Evolutionary conservation across 2,888 invertebrate species (phyloP).

Genomic region (Dryocosmus kuriphilus): DNA sequence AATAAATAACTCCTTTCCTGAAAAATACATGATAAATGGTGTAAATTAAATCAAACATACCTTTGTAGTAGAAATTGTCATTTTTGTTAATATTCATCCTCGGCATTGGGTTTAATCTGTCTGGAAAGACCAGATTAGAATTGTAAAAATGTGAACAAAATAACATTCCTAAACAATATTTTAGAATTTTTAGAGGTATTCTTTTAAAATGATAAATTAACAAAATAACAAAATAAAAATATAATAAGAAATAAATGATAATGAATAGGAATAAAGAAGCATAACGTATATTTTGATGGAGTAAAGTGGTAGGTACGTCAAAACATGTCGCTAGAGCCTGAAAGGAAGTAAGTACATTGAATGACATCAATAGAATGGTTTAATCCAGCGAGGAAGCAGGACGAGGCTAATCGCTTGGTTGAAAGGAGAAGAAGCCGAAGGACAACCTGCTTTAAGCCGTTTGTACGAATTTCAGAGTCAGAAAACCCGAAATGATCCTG

Average conservation of each 20-base stretch:
- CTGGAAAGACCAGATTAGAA: neutral
- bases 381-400: conserved; percentile 58
- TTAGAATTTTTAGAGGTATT: neutral
- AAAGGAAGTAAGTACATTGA: conserved; percentile 64
- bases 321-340: conserved; percentile 64
- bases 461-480: conserved; percentile 66
- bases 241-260: neutral
- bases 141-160: neutral
- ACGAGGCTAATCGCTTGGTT: conserved; percentile 42
- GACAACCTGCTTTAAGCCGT: conserved; percentile 62
- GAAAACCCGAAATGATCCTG: conserved; percentile 64
- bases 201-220: too few relatives aligned
- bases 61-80: neutral
- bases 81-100: neutral
- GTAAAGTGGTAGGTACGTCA: conserved; percentile 62
- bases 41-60: neutral
- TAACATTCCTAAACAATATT: neutral
- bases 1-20: too few relatives aligned
- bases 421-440: conserved; percentile 44
- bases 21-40: too few relatives aligned
- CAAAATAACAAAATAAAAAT: conserved; percentile 7
- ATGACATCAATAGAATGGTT: conserved; percentile 65
- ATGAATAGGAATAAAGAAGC: conserved; percentile 8
- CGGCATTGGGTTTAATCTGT: neutral
- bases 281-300: conserved; percentile 42